A percentile compares a stretch with the other conserved stretches of the same genome.
Evolutionary conservation across 2,113 vertebrate genomes (phyloP).

Genomic region (Raja brachyura): DNA sequence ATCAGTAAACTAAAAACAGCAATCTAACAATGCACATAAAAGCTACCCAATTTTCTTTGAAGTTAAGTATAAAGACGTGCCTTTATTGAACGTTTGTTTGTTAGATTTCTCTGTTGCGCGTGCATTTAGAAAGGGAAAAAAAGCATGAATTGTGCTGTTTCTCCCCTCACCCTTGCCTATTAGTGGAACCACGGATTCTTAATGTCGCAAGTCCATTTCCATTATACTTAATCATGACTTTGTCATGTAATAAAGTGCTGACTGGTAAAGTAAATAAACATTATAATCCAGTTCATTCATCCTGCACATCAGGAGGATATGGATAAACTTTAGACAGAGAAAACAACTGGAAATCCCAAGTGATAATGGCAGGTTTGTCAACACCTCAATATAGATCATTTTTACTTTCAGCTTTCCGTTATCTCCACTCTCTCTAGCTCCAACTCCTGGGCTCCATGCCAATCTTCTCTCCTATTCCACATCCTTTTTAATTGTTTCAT

Average conservation of each 20-base stretch:
- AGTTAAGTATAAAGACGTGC: background rate
- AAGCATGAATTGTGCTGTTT: background rate
- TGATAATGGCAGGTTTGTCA: background rate
- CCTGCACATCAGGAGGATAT: background rate
- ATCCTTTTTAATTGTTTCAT: background rate
- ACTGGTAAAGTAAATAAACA: background rate
- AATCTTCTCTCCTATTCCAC: background rate
- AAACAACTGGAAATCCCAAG: background rate
- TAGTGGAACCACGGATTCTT: background rate
- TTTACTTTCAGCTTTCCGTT: background rate
- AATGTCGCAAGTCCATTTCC: background rate
- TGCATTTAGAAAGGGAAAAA: background rate
- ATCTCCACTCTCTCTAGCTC: background rate
- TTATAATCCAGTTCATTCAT: background rate
- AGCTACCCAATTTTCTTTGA: background rate
- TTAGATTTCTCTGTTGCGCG: background rate
- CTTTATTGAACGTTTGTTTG: background rate
- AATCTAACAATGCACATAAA: background rate
- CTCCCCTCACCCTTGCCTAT: background rate
- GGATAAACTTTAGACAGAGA: background rate
- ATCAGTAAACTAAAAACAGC: background rate
- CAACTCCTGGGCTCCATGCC: background rate
- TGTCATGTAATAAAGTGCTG: background rate
- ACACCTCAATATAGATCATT: background rate
- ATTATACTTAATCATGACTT: background rate